These are phyloP conservation scores for Sinocyclocheilus rhinocerous DNA, from an alignment of 2,113 vertebrate genomes.

Conservation along the genomic window DNA sequence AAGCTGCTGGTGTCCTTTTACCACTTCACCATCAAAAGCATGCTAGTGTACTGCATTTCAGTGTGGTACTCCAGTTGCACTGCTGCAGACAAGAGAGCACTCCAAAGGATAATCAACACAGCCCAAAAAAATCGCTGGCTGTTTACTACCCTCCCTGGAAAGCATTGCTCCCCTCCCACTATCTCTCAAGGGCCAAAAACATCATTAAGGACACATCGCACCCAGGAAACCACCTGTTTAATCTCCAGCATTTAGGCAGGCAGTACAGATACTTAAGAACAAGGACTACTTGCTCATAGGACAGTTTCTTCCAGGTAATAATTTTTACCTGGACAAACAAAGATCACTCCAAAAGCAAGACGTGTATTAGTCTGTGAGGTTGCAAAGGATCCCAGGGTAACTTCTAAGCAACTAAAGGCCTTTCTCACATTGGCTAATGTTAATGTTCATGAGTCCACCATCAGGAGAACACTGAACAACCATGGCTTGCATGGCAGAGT, in stretches of 20 bases:
- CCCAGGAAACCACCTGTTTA: background rate
- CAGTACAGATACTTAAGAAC: background rate
- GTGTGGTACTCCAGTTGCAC: conserved; percentile 1
- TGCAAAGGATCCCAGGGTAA: no score
- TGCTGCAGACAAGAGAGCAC: background rate
- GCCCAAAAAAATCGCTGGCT: background rate
- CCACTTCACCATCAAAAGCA: background rate
- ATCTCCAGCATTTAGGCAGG: background rate
- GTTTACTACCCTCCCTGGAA: background rate
- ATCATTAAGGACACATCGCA: background rate
- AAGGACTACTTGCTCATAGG: background rate
- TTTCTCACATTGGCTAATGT: no score
- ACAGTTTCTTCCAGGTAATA: background rate
- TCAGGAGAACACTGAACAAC: no score
- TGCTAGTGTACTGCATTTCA: background rate
- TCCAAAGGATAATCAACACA: background rate
- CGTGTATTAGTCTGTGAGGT: no score
- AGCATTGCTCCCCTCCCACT: background rate
- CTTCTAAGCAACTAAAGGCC: no score
- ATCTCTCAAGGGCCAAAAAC: background rate
- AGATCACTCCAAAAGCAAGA: no score
- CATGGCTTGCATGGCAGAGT: no score
- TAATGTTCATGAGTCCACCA: no score
- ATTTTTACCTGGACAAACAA: no score
- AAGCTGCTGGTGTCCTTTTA: background rate